Base-by-base conservation (phyloP, 1,140 invertebrate genomes). In the Brachionus paranguensis region DNA sequence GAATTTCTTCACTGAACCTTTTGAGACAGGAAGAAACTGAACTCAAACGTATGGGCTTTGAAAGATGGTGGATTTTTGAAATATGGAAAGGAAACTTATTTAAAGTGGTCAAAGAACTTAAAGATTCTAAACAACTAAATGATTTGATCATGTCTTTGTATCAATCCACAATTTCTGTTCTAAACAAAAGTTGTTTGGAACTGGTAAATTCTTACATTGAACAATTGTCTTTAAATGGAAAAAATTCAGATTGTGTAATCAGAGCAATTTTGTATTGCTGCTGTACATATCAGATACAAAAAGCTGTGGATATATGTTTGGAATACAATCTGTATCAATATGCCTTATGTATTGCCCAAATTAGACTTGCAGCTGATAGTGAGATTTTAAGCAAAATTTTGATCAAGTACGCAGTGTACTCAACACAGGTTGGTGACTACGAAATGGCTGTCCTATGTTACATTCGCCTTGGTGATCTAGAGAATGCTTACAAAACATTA, bases 11-110 rank as follows among this genome's bases (percentile, higher is more conserved):
- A 33, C n/a, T 81, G 10, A 64, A 64, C 12, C 53, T 81, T 1
- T 27, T 81, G 17, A 37, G 60, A 20, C n/a, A 12, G 8, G 78
- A 81, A 64, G 20, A 64, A 43, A 12, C 20, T 10, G 78, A 81
- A 47, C 12, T 81, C 4, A 81, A 81, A n/a, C n/a, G 43, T 0
- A 8, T 81, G 4, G 33, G 17, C 10, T 64, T 10, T 11, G 78
- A 81, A 20, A 81, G 64, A 81, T 81, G 78, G 78, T 81, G 78
- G 78, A 45, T 81, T 24, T 64, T 81, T 37, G 78, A 81, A 14
- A 17, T 81, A 60, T 81, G 78, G 78, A 60, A 47, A 47, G 78
- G 78, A 20, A 81, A 81, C 37, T 81, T 81, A 47, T 68, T 45
- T 14, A 68, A 60, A 81, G 12, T 81, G 12, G 17, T 81, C 37